Evolutionary conservation across 1,140 invertebrate species (phyloP).

Genomic region (Heliconius congener): DNA sequence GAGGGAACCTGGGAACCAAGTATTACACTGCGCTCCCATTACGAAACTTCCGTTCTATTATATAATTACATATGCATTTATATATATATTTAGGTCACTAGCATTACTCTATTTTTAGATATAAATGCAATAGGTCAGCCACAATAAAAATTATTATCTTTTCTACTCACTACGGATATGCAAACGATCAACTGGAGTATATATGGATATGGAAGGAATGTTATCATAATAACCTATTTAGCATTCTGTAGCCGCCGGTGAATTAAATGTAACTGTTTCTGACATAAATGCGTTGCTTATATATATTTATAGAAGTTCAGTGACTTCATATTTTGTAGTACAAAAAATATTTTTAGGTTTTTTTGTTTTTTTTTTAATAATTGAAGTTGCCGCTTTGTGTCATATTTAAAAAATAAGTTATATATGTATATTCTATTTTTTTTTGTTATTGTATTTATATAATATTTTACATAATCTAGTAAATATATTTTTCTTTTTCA

Average conservation of each 20-base stretch:
- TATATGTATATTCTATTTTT: too few relatives aligned
- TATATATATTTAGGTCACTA: neutral
- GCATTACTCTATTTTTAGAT: neutral
- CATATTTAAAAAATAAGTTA: too few relatives aligned
- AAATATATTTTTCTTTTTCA: too few relatives aligned
- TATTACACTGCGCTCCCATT: too few relatives aligned
- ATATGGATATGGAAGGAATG: slow-evolving; percentile 2
- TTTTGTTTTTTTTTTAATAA: neutral
- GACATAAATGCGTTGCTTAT: neutral
- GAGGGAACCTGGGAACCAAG: too few relatives aligned
- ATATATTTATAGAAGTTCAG: neutral
- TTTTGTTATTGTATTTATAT: too few relatives aligned
- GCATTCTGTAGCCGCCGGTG: neutral
- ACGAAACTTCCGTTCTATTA: neutral
- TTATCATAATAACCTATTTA: neutral
- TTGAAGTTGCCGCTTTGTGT: too few relatives aligned
- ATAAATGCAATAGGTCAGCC: neutral
- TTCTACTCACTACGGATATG: neutral
- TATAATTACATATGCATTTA: neutral
- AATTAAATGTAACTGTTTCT: neutral
- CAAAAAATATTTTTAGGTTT: neutral
- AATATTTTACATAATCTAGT: too few relatives aligned
- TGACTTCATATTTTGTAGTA: neutral
- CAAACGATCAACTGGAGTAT: neutral
- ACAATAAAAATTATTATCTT: neutral